Evolutionary conservation across 2,888 invertebrate genomes (phyloP).

Genomic region (Barypeithes pellucidus): DNA sequence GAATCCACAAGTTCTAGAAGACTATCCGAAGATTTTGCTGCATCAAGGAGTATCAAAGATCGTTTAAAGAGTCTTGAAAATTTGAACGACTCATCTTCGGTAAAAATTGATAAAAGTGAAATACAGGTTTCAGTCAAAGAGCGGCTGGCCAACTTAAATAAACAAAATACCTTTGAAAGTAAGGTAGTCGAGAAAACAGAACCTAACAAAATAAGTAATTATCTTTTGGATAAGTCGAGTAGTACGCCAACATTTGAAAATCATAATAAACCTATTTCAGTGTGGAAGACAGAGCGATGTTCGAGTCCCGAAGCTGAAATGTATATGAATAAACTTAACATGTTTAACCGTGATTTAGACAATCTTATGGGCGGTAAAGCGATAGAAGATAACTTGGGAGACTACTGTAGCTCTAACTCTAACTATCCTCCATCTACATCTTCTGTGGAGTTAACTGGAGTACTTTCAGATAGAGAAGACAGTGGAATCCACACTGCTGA

Average conservation of each 20-base stretch:
- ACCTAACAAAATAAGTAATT: slow-evolving; percentile 63
- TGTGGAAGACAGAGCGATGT: slow-evolving; percentile 65
- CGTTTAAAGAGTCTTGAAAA: slow-evolving; percentile 81
- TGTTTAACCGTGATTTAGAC: slow-evolving; percentile 70
- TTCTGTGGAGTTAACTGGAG: slow-evolving; percentile 76
- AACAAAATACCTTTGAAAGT: slow-evolving; percentile 57
- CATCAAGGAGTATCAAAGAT: slow-evolving; percentile 82
- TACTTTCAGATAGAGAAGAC: slow-evolving; percentile 80
- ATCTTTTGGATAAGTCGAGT: slow-evolving; percentile 60
- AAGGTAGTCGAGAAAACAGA: slow-evolving; percentile 55
- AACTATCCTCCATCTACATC: slow-evolving; percentile 73
- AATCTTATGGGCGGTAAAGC: slow-evolving; percentile 63
- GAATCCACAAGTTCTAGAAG: slow-evolving; percentile 70
- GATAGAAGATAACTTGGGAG: slow-evolving; percentile 73
- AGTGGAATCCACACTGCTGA: slow-evolving; percentile 86
- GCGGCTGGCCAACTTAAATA: slow-evolving; percentile 60
- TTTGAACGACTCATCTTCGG: slow-evolving; percentile 74
- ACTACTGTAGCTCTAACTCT: slow-evolving; percentile 66
- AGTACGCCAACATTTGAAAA: slow-evolving; percentile 56
- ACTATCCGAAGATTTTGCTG: slow-evolving; percentile 77
- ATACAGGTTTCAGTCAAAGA: slow-evolving; percentile 61
- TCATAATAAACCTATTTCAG: slow-evolving; percentile 56
- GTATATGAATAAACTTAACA: slow-evolving; percentile 68
- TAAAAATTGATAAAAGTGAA: slow-evolving; percentile 59
- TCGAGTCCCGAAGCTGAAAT: slow-evolving; percentile 75